Evolutionary conservation across 2,113 vertebrate species (phyloP).

Genomic region (Paracanthobrama guichenoti): DNA sequence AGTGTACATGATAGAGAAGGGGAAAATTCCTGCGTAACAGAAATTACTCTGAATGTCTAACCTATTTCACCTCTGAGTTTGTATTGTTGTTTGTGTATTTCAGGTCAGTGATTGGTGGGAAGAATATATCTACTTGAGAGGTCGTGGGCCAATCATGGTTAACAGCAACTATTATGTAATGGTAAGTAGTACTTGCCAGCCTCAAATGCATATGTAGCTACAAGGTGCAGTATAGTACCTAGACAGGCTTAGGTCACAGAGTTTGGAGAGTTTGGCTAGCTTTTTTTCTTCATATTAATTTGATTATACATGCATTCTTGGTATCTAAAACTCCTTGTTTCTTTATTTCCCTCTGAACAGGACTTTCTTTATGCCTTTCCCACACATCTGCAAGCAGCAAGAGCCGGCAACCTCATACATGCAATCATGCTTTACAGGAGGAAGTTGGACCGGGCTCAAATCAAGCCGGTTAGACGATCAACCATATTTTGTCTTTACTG

Average conservation of each 20-base stretch:
- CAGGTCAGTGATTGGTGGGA: constrained; percentile 62
- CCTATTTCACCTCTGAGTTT: neutral
- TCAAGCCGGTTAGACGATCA: constrained; percentile 85
- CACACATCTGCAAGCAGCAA: constrained; percentile 85
- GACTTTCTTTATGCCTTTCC: constrained; percentile 87
- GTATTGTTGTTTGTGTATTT: neutral
- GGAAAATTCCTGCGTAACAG: neutral
- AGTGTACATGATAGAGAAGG: neutral
- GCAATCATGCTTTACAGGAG: constrained; percentile 89
- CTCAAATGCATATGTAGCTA: neutral
- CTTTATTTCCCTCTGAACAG: constrained; percentile 64
- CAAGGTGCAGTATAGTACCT: neutral
- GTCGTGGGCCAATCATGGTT: constrained; percentile 60
- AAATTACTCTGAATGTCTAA: neutral
- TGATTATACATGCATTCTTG: neutral
- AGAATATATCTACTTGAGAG: constrained; percentile 60
- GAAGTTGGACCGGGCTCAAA: constrained; percentile 91
- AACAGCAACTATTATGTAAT: constrained; percentile 62
- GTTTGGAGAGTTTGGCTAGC: neutral
- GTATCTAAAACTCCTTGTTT: neutral
- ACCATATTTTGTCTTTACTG: neutral
- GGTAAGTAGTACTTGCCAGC: constrained; percentile 35
- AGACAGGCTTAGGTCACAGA: neutral
- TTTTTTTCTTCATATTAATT: neutral
- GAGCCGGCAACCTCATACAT: constrained; percentile 93